These are phyloP conservation scores for Matsumyia berberina DNA, from an alignment of 2,888 invertebrate genomes.

Conservation along the genomic window DNA sequence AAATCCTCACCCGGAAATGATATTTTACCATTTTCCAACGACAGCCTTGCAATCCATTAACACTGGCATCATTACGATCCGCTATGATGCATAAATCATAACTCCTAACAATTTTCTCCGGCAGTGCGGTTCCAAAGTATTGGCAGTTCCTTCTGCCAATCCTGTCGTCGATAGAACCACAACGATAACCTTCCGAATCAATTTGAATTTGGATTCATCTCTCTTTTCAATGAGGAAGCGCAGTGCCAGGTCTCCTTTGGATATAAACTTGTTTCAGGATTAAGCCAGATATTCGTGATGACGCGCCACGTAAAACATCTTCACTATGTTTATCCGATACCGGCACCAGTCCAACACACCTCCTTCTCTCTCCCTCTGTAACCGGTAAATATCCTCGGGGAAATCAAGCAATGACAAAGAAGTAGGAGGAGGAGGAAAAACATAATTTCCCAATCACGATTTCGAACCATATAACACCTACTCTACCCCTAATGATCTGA, in stretches of 20 bases:
- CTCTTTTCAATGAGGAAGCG: too few species aligned
- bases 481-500: constrained; percentile 70
- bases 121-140: constrained; percentile 13
- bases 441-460: constrained; percentile 74
- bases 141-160: constrained; percentile 31
- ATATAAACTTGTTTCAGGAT: constrained; percentile 69
- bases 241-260: constrained; percentile 5
- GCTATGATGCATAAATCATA: constrained; percentile 64
- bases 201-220: constrained; percentile 69
- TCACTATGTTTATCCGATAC: constrained; percentile 49
- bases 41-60: constrained; percentile 64
- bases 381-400: constrained; percentile 56
- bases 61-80: constrained; percentile 57
- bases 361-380: constrained; percentile 11
- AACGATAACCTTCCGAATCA: constrained; percentile 69
- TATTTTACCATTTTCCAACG: constrained; percentile 53
- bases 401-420: constrained; percentile 56
- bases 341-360: constrained; percentile 5
- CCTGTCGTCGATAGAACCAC: constrained; percentile 45
- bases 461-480: constrained; percentile 76
- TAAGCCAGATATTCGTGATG: constrained; percentile 64
- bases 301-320: constrained; percentile 43
- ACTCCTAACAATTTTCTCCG: constrained; percentile 30
- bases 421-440: constrained; percentile 43
- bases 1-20: constrained; percentile 44